Evolutionary conservation across 2,113 vertebrate genomes (phyloP), one percentile per base, ranked within the genome.

Genomic region (Todiramphus saurophagus): DNA sequence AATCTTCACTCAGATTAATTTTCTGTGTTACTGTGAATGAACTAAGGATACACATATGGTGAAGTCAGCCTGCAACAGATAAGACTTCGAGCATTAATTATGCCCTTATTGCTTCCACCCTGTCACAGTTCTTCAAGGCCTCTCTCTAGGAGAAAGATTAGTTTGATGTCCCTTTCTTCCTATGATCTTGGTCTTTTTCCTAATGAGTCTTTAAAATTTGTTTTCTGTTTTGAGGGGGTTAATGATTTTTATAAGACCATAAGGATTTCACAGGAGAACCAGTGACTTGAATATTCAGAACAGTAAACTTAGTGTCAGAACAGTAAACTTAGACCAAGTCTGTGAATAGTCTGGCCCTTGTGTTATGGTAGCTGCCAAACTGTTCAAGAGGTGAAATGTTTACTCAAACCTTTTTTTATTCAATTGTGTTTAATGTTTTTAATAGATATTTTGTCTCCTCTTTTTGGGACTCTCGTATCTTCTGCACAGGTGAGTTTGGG

Each of bases 381-480:
- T 86, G 50, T 68, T 93, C 5, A 53, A 95, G 31, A 33, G 73
- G 20, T 11, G 11, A 31, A 28, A 73, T 55, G 21, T 66, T 68
- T 63, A 21, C 16, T 79, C 76, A 15, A 56, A 28, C 5, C 4
- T 8, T 64, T 74, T 79, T 59, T 87, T 17, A 94, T 69, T 84
- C 31, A 90, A 43, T 56, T 93, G 9, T 82, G 35, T 95, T 66
- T 83, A 48, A 76, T 96, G 15, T 95, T 89, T 97, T 96, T 96
- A 75, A 93, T 95, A 99, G 99, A 99, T 97, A 99, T 99, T 91
- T 99, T 99, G 62, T 99, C 99, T 63, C 99, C 99, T 46, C 98
- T 99, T 24, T 99, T 99, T 97, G 99, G 99, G 76, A 99, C 99
- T 31, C 97, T 99, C 27, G 91, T 99, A 68, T 99, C 99, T 97